These are phyloP conservation scores for Abramis brama DNA, from an alignment of 2,113 vertebrate genomes.

Conservation along the genomic window DNA sequence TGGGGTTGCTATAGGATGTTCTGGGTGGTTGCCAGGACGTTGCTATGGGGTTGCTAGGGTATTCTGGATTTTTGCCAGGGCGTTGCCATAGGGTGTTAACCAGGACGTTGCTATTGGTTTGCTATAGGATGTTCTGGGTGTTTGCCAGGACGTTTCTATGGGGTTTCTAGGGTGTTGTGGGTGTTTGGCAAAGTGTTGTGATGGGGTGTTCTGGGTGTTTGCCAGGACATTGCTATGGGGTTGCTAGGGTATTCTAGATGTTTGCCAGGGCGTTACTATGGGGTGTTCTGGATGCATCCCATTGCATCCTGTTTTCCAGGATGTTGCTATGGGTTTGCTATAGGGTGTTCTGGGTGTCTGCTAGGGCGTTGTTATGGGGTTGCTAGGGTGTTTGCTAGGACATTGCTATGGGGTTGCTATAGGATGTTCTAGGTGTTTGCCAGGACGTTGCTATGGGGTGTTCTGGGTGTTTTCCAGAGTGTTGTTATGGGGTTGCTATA, in stretches of 20 bases:
- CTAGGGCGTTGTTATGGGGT: background rate
- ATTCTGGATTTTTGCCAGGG: too few species aligned
- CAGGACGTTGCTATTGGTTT: background rate
- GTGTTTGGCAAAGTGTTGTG: too few species aligned
- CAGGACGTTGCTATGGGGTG: rapidly evolving
- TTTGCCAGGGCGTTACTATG: background rate
- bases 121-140: too few species aligned
- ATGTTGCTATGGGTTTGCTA: background rate
- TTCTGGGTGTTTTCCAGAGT: background rate
- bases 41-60: too few species aligned
- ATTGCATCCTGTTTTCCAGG: background rate
- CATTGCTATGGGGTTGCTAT: background rate
- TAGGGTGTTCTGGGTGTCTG: background rate
- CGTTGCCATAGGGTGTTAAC: too few species aligned
- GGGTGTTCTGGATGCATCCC: too few species aligned
- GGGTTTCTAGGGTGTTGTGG: too few species aligned
- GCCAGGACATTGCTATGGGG: too few species aligned
- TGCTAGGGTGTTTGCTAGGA: background rate
- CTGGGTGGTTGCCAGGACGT: too few species aligned
- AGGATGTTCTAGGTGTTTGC: background rate
- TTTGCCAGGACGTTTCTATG: too few species aligned
- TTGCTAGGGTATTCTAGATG: background rate
- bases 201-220: too few species aligned
- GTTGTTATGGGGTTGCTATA: background rate
- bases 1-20: too few species aligned